Conservation (phyloP, 2,797 vertebrate genomes). For the Chelidonichthys spinosus region DNA sequence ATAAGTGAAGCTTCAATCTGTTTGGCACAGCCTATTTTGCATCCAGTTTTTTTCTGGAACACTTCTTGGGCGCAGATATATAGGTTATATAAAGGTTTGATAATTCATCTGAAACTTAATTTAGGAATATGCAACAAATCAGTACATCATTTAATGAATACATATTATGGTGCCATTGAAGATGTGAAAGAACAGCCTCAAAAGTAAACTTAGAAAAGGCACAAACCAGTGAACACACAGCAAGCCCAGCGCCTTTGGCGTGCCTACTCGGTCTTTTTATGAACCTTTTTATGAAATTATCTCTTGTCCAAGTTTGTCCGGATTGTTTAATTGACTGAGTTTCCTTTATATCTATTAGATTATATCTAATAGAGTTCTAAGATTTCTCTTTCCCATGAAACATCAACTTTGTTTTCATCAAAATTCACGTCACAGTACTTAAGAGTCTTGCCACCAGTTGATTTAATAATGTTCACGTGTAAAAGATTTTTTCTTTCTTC, state of each 20-base stretch:
- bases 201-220: background rate
- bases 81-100: background rate
- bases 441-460: background rate
- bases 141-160: background rate
- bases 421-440: background rate
- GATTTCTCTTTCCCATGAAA: background rate
- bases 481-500: background rate
- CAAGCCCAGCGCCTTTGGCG: background rate
- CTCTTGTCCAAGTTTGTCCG: background rate
- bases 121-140: background rate
- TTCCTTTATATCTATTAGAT: slow-evolving; percentile 1
- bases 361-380: background rate
- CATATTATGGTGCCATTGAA: background rate
- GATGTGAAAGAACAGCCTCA: background rate
- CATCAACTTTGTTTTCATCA: background rate
- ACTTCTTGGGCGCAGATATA: background rate
- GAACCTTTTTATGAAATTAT: background rate
- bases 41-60: background rate
- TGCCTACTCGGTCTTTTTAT: no score
- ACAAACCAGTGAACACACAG: background rate
- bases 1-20: no score
- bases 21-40: no score
- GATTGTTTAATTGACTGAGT: background rate
- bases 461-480: background rate
- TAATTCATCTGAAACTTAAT: background rate